These are phyloP conservation scores for Sebastiscus albofasciatus DNA, from an alignment of 2,797 vertebrate species.

Conservation along the genomic window DNA sequence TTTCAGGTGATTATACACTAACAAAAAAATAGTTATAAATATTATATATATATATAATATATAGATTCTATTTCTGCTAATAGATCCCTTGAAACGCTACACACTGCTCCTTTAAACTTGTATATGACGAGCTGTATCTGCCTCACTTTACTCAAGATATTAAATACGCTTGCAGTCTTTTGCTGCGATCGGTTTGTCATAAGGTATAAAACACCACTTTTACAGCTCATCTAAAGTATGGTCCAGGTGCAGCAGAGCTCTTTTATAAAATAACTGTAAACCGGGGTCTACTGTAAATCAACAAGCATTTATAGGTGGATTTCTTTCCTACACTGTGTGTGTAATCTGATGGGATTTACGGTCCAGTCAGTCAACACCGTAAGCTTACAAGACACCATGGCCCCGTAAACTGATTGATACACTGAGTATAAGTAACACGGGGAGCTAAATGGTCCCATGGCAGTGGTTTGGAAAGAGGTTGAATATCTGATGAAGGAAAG, in stretches of 20 bases:
- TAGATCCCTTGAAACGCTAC: too few species aligned
- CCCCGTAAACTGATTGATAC: slow-evolving; percentile 33
- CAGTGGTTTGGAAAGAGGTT: slow-evolving; percentile 22
- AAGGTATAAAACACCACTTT: not conserved
- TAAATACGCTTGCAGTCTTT: not conserved
- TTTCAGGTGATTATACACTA: too few species aligned
- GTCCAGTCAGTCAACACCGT: slow-evolving; percentile 21
- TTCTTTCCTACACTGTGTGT: slow-evolving; percentile 8
- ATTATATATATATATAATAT: too few species aligned
- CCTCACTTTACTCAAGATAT: not conserved
- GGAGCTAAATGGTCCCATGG: slow-evolving; percentile 35
- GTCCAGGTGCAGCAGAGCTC: not conserved
- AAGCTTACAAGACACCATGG: slow-evolving; percentile 36
- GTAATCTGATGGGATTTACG: slow-evolving; percentile 38
- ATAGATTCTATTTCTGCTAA: too few species aligned
- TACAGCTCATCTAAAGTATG: slow-evolving; percentile 1
- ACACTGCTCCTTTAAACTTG: too few species aligned
- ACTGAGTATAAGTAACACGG: slow-evolving; percentile 5
- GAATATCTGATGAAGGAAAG: slow-evolving; percentile 26
- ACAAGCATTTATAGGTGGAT: slow-evolving; percentile 1
- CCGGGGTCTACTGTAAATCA: slow-evolving; percentile 14
- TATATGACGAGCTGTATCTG: not conserved
- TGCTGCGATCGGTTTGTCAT: not conserved
- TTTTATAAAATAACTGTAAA: not conserved
- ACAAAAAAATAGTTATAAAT: too few species aligned